A percentile compares a stretch with the other conserved stretches of the same genome.
phyloP scores from a whole-genome alignment of 2,797 vertebrate species.

The Coregonus sp. region DNA sequence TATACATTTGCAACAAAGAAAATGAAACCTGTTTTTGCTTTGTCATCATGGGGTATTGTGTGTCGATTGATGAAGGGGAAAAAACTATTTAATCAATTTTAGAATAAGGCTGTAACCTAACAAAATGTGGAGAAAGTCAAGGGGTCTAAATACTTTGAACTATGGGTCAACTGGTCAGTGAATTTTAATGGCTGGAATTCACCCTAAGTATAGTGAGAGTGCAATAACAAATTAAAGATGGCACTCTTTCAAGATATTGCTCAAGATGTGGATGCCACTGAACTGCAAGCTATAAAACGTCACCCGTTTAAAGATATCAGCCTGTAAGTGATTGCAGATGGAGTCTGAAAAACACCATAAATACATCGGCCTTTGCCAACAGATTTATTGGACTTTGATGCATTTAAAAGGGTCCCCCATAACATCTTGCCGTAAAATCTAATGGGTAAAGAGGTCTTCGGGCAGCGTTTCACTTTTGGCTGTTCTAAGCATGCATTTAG shows the following conservation, averaged over 20 bases:
- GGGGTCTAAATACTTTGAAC: no score
- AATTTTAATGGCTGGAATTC: background rate
- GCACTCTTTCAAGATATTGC: background rate
- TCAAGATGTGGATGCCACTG: background rate
- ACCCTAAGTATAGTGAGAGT: background rate
- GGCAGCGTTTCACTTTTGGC: background rate
- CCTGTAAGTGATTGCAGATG: background rate
- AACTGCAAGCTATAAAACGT: background rate
- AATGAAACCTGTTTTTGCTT: no score
- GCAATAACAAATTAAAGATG: background rate
- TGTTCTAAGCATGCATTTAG: background rate
- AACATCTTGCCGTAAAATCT: background rate
- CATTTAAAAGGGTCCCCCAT: background rate
- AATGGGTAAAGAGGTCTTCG: background rate
- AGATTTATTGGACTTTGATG: slow-evolving; percentile 2
- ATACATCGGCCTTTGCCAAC: background rate
- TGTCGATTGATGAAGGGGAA: no score
- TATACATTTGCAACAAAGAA: no score
- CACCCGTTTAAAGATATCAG: background rate
- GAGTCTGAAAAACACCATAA: background rate
- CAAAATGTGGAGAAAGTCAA: no score
- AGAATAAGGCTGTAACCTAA: no score
- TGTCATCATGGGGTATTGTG: no score
- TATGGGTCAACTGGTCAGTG: no score
- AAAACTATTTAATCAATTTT: no score